Conservation (phyloP, 2,797 vertebrate genomes). For the Lacerta agilis region DNA sequence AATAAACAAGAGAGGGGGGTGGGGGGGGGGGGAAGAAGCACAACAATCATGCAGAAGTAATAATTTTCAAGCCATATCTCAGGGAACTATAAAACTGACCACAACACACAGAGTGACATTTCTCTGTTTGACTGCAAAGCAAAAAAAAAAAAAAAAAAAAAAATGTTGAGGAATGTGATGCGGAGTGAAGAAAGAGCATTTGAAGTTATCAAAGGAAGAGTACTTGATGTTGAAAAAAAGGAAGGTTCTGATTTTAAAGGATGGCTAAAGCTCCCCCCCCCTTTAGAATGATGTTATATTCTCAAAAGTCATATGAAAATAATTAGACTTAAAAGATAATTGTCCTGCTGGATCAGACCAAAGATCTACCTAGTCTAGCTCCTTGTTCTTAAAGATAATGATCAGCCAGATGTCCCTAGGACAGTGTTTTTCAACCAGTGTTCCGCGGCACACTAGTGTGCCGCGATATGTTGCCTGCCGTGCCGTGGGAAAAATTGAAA, state of each 20-base stretch:
- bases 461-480: no score
- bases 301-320: slow-evolving; percentile 66
- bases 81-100: slow-evolving; percentile 62
- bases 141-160: slow-evolving; percentile 45
- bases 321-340: slow-evolving; percentile 14
- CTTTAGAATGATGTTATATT: slow-evolving; percentile 69
- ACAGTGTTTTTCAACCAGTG: no score
- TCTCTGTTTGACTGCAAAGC: slow-evolving; percentile 58
- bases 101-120: slow-evolving; percentile 49
- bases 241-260: slow-evolving; percentile 56
- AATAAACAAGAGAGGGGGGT: slow-evolving; percentile 58
- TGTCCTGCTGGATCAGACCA: not conserved
- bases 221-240: slow-evolving; percentile 67
- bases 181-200: slow-evolving; percentile 51
- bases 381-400: not conserved
- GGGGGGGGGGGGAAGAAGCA: slow-evolving; percentile 11
- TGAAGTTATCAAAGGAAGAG: slow-evolving; percentile 71
- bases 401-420: not conserved
- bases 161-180: slow-evolving; percentile 51
- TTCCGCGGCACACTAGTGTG: no score
- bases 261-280: slow-evolving; percentile 38
- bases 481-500: no score
- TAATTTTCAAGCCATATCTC: slow-evolving; percentile 51
- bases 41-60: slow-evolving; percentile 54
- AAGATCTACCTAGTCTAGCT: not conserved